Evolutionary conservation across 1,140 invertebrate genomes (phyloP).

Genomic region (Trinorchestia longiramus): DNA sequence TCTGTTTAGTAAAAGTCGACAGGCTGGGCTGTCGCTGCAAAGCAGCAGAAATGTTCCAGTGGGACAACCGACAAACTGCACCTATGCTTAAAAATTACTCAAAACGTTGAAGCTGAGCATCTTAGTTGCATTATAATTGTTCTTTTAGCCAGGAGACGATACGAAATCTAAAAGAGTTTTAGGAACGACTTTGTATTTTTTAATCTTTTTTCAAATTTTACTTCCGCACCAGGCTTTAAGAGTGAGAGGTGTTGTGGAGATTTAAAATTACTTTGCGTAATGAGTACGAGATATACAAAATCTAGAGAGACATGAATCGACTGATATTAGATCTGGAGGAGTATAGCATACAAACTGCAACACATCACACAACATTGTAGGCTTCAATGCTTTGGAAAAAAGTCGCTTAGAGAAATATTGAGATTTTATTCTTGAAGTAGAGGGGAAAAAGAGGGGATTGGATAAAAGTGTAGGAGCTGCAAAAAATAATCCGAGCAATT

Average conservation of each 20-base stretch:
- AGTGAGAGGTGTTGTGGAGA: neutral
- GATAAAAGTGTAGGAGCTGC: too few relatives aligned
- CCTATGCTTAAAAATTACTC: neutral
- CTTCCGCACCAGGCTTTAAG: neutral
- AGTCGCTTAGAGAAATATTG: too few relatives aligned
- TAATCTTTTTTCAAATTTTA: too few relatives aligned
- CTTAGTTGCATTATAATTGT: neutral
- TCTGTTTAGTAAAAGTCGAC: slow-evolving; percentile 8
- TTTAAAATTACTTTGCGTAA: neutral
- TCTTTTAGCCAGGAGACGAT: neutral
- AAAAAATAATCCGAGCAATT: too few relatives aligned
- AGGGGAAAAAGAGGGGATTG: too few relatives aligned
- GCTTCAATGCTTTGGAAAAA: too few relatives aligned
- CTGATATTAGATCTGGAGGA: too few relatives aligned
- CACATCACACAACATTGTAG: too few relatives aligned
- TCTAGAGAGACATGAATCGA: neutral
- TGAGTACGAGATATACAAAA: neutral
- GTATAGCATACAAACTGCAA: too few relatives aligned
- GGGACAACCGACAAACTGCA: neutral
- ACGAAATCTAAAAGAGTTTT: neutral
- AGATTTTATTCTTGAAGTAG: too few relatives aligned
- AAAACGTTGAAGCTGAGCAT: neutral
- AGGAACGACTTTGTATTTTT: neutral
- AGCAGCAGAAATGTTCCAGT: neutral
- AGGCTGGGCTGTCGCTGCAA: neutral